Evolutionary conservation across 2,888 invertebrate species (phyloP), one percentile per base, ranked within the genome.

Genomic region (Chrysomela aeneicollis): DNA sequence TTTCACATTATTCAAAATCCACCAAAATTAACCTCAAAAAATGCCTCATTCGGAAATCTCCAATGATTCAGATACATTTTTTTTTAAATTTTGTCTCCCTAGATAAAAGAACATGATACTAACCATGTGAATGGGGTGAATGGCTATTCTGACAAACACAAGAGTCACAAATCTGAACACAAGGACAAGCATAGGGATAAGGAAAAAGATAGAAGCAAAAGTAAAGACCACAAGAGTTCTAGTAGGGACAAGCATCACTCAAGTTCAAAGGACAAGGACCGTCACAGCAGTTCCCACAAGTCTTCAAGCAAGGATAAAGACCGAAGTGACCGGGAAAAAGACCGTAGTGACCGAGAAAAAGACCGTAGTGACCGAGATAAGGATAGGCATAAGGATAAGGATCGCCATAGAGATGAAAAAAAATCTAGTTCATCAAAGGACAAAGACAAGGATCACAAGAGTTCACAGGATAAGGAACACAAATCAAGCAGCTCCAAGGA

Each of bases 61-160:
- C 18, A 26, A 18, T n/a, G 22, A 22, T 10, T 35, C 17, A 3
- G 15, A 58, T 17, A 30, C 15, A 26, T 50, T 51, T 22, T 55
- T 32, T 21, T 15, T 32, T 53, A 10, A 42, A 9, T 42, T 42
- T 42, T 26, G 46, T 46, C 26, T 3, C 17, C 17, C 42, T 42
- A 55, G 55, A 67, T 69, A 57, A 77, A 77, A 73, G 78, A 77
- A 52, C 74, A 76, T 79, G 75, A 74, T 53, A 72, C 76, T 52
- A 77, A 77, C 82, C 88, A 89, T 84, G 85, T 92, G 84, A 93
- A 93, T 85, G 93, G 93, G 65, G 85, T 92, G 78, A 91, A 93
- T 84, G 94, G 93, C 60, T 92, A 90, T 81, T 74, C 82, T 3
- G 82, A 82, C 51, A 86, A 87, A 63, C 84, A 85, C 71, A 86